phyloP scores from a whole-genome alignment of 2,113 vertebrate species.

The Passerina amoena region DNA sequence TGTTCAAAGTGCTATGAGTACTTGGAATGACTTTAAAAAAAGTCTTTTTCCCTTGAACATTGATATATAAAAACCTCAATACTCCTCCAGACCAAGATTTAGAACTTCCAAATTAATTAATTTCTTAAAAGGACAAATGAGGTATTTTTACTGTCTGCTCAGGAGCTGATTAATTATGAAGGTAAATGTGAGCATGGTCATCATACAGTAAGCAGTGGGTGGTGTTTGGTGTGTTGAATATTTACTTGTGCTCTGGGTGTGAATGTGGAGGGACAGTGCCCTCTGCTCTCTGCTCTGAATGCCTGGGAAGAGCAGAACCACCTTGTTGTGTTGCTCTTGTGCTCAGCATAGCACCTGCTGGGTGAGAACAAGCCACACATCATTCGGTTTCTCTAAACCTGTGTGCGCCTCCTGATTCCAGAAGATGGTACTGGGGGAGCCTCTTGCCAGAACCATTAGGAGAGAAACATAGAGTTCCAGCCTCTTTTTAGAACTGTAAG shows the following conservation, averaged over 20 bases:
- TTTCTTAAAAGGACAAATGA: not conserved
- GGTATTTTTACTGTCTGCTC: not conserved
- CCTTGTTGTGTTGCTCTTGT: not conserved
- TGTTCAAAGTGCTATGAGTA: not conserved
- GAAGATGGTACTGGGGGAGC: not conserved
- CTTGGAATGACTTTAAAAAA: fast-evolving
- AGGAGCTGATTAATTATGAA: not conserved
- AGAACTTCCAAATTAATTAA: not conserved
- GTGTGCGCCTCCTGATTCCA: not conserved
- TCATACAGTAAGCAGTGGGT: not conserved
- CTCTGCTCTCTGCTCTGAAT: not conserved
- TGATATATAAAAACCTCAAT: not conserved
- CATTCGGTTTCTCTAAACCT: not conserved
- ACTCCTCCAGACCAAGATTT: not conserved
- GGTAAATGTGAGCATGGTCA: not conserved
- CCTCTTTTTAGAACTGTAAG: not conserved
- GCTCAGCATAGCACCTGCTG: not conserved
- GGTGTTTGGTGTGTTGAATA: not conserved
- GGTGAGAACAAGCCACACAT: not conserved
- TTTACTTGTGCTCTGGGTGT: not conserved
- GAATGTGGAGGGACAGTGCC: not conserved
- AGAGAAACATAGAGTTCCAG: not conserved
- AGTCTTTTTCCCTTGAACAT: not conserved
- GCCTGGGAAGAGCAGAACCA: not conserved
- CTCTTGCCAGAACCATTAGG: not conserved